Evolutionary conservation across 2,888 invertebrate species (phyloP).

Genomic region (Sesia apiformis): DNA sequence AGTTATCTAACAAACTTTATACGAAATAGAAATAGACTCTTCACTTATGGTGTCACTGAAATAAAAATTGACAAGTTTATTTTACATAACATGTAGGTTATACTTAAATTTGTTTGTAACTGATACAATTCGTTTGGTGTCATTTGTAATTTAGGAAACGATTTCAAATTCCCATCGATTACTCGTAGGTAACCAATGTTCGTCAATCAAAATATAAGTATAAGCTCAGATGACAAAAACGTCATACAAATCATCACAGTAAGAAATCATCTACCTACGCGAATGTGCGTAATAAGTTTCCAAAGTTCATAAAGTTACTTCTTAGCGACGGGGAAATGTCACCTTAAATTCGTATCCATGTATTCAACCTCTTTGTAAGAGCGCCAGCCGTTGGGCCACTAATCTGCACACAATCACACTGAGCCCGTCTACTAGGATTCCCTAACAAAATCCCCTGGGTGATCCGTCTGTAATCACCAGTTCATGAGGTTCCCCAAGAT

Average conservation of each 20-base stretch:
- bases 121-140: slow-evolving; percentile 14
- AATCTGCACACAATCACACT: no score
- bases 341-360: slow-evolving; percentile 5
- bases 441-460: no score
- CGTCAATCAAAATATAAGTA: slow-evolving; percentile 15
- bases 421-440: no score
- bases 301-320: slow-evolving; percentile 30
- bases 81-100: slow-evolving; percentile 6
- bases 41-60: slow-evolving; percentile 30
- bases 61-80: slow-evolving; percentile 48
- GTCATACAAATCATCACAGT: slow-evolving; percentile 64
- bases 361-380: not conserved
- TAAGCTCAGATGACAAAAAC: slow-evolving; percentile 30
- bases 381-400: no score
- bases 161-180: slow-evolving; percentile 3
- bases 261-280: slow-evolving; percentile 66
- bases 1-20: slow-evolving; percentile 59
- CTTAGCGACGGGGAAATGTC: slow-evolving; percentile 9
- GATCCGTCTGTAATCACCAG: no score
- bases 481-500: no score
- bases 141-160: slow-evolving; percentile 3
- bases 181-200: slow-evolving; percentile 2
- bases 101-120: slow-evolving; percentile 8
- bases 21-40: slow-evolving; percentile 30
- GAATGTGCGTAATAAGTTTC: slow-evolving; percentile 65